These are phyloP conservation scores for Arge pagana DNA, from an alignment of 2,888 invertebrate species.

Conservation along the genomic window DNA sequence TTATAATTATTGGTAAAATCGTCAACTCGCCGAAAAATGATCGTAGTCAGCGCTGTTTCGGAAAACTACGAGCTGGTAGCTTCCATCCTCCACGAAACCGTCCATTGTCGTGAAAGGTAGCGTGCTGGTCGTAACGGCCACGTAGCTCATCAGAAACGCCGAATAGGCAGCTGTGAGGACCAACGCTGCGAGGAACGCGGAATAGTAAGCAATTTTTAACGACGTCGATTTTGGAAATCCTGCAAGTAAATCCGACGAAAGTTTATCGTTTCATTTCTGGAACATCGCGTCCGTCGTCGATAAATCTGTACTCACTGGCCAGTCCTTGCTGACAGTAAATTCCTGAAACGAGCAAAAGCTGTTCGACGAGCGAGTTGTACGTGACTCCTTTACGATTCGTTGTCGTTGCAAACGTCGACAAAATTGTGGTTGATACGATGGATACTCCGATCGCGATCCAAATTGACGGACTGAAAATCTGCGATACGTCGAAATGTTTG, in stretches of 20 bases:
- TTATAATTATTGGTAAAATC: no score
- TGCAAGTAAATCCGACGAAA: no score
- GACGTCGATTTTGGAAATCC: constrained; percentile 38
- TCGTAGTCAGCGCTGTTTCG: constrained; percentile 40
- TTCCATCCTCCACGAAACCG: constrained; percentile 39
- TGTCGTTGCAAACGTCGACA: constrained; percentile 33
- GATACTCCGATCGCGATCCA: constrained; percentile 29
- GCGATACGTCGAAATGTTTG: constrained; percentile 3
- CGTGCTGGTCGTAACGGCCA: constrained; percentile 30
- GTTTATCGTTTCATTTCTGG: no score
- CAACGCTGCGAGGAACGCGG: constrained; percentile 41
- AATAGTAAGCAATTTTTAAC: constrained; percentile 40
- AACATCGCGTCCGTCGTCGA: no score
- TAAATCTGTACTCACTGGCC: constrained; percentile 37
- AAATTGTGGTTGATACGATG: constrained; percentile 27
- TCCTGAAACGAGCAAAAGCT: constrained; percentile 37
- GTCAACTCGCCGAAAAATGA: constrained; percentile 33
- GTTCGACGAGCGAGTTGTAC: constrained; percentile 26
- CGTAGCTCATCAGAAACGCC: constrained; percentile 42
- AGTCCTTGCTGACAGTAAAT: constrained; percentile 44
- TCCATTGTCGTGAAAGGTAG: constrained; percentile 42
- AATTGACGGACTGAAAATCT: constrained; percentile 29
- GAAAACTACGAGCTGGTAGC: constrained; percentile 40
- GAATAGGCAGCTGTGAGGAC: constrained; percentile 43
- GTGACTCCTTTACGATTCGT: constrained; percentile 31